Base-by-base conservation (phyloP, 2,797 vertebrate genomes). In the Iguana delicatissima region DNA sequence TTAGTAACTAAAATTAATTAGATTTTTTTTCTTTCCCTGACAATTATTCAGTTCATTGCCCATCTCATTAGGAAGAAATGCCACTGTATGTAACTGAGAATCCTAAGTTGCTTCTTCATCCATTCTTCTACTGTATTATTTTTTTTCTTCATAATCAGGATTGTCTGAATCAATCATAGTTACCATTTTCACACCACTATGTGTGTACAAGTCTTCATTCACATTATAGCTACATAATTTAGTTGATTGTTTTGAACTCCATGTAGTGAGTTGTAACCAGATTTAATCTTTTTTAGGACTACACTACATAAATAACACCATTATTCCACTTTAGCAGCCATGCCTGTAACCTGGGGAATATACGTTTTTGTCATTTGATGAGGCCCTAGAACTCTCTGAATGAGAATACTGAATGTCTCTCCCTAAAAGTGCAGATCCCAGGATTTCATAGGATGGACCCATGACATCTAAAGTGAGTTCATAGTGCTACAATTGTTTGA, bases 1-100 rank as follows among this genome's bases (percentile, higher is more conserved):
- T 90, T 87, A 87, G 67, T 64, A 81, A 74, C 38, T 87, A 64
- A 32, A 86, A 79, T 83, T 90, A 90, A 87, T 86, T 87, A 87
- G 84, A 77, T 59, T 83, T 87, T 85, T 80, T 82, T 20, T 62
- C 76, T 87, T 29, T 2, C 50, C 67, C 38, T 87, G 26, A 69
- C 77, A 90, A 81, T 86, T 81, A 86, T 46, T 87, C 89, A 87
- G 85, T 90, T 83, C 77, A 72, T 81, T 79, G 76, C 85, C 57
- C 84, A 87, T 64, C 38, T 64, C 55, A 90, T 90, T 90, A 87
- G 69, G 69, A 50, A 42, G 5, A 90, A 89, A 80, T 69, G 69
- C 62, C 38, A 80, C 62, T 57, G 16, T 80, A 52, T 57, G 50
- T 55, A 90, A 89, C 50, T 57, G 26, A 69, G 62, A 89, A 80